Conservation (phyloP, 2,888 invertebrate genomes). For the Caenorhabditis sinica region DNA sequence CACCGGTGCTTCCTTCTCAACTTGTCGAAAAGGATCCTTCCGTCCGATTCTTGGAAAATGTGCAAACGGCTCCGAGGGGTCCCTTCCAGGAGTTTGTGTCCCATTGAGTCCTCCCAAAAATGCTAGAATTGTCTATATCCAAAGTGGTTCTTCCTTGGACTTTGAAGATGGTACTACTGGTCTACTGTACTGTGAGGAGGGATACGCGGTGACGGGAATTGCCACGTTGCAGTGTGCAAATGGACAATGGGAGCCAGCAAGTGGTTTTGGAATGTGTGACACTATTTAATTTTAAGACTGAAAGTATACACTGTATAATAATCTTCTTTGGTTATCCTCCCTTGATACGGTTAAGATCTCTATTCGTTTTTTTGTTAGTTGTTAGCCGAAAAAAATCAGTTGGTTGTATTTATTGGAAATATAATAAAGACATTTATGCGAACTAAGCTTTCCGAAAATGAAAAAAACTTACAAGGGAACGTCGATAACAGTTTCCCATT, state of each 20-base stretch:
- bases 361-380: no score
- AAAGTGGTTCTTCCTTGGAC: conserved; percentile 64
- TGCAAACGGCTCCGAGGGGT: conserved; percentile 38
- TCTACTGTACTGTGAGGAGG: conserved; percentile 70
- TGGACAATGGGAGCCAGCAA: conserved; percentile 65
- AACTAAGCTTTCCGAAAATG: no score
- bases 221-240: conserved; percentile 66
- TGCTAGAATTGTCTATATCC: conserved; percentile 70
- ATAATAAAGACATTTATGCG: no score
- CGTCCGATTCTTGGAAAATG: conserved; percentile 72
- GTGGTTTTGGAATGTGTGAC: conserved; percentile 71
- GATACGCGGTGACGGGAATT: conserved; percentile 68
- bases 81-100: conserved; percentile 58
- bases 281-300: conserved; percentile 48
- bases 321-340: no score
- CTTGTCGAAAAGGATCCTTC: conserved; percentile 70
- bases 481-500: no score
- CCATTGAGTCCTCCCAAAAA: conserved; percentile 67
- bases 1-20: conserved; percentile 67
- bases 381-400: no score
- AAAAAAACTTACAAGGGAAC: no score
- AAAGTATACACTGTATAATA: no score
- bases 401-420: no score
- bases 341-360: no score
- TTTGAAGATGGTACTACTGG: conserved; percentile 73